Percentiles rank a stretch among this genome's conserved stretches.
Evolutionary conservation across 2,113 vertebrate genomes (phyloP).

Genomic region (Perognathus longimembris): DNA sequence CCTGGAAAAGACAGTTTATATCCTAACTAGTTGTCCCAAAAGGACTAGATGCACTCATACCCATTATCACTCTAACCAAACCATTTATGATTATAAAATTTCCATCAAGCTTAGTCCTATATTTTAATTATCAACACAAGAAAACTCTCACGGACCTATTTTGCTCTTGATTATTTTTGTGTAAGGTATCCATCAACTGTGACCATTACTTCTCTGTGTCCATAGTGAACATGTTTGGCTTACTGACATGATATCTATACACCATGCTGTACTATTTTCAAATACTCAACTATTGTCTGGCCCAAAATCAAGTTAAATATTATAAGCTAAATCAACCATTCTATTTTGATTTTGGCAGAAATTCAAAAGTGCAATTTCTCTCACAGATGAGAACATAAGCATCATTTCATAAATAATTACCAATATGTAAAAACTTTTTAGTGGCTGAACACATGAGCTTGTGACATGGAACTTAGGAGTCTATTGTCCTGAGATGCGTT

Average conservation of each 20-base stretch:
- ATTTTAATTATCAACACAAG: constrained; percentile 72
- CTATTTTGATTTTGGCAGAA: constrained; percentile 62
- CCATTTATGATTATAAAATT: constrained; percentile 45
- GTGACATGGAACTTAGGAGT: not conserved
- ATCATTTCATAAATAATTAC: constrained; percentile 71
- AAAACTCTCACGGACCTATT: constrained; percentile 64
- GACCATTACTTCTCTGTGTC: constrained; percentile 56
- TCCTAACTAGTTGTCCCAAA: constrained; percentile 56
- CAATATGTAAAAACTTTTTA: constrained; percentile 56
- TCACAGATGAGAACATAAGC: constrained; percentile 49
- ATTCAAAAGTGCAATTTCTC: constrained; percentile 75
- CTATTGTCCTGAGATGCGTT: constrained; percentile 27
- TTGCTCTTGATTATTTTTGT: constrained; percentile 63
- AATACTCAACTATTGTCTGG: constrained; percentile 63
- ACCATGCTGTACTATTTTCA: constrained; percentile 56
- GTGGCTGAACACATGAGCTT: constrained; percentile 38
- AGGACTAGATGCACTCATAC: constrained; percentile 31
- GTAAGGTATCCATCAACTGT: constrained; percentile 63
- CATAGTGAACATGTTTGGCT: constrained; percentile 68
- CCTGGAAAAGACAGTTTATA: constrained; percentile 69
- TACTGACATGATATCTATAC: constrained; percentile 50
- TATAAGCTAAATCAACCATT: constrained; percentile 67
- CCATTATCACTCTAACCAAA: constrained; percentile 60
- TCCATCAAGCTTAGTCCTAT: constrained; percentile 2
- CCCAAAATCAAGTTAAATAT: constrained; percentile 72